A percentile compares a stretch with the other conserved stretches of the same genome.
Evolutionary conservation across 2,113 vertebrate species (phyloP).

Genomic region (Cynopterus brachyotis): DNA sequence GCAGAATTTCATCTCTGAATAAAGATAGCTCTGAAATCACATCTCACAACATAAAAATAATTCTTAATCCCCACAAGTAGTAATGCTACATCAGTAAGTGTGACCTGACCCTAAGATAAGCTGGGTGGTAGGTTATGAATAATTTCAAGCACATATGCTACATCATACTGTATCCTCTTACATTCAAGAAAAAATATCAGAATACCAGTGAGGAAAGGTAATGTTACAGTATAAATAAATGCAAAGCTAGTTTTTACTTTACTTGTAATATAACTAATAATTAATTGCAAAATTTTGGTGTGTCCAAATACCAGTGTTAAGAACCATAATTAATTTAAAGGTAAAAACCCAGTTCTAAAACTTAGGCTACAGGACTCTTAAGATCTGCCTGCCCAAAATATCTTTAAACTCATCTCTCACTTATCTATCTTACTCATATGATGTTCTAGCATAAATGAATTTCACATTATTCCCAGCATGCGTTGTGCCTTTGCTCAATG

Average conservation of each 20-base stretch:
- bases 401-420: not conserved
- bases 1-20: not conserved
- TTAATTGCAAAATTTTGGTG: not conserved
- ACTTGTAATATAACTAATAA: not conserved
- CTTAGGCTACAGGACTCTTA: not conserved
- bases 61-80: not conserved
- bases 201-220: not conserved
- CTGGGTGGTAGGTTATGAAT: not conserved
- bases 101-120: not conserved
- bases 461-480: not conserved
- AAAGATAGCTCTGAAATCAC: not conserved
- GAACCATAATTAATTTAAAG: not conserved
- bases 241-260: not conserved
- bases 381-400: not conserved
- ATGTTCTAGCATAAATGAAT: not conserved
- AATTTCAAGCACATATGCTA: not conserved
- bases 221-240: not conserved
- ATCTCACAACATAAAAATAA: slow-evolving; percentile 7
- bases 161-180: not conserved
- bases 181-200: not conserved
- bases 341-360: not conserved
- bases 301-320: not conserved
- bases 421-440: not conserved
- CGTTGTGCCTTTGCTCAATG: not conserved
- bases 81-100: not conserved